Evolutionary conservation across 2,113 vertebrate species (phyloP).

Genomic region (Esox niger): DNA sequence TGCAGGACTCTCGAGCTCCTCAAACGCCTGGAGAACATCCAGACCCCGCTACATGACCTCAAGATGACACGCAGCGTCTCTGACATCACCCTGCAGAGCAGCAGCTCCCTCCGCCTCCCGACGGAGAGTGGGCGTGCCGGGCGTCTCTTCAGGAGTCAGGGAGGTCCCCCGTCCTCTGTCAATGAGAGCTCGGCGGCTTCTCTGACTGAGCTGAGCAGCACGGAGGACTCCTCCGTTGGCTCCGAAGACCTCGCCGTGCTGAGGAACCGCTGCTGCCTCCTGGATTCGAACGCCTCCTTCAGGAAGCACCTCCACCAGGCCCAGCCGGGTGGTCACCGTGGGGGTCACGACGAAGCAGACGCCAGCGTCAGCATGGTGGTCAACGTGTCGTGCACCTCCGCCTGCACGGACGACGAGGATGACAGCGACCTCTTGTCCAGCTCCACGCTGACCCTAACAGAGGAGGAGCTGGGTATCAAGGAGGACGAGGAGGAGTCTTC

Average conservation of each 20-base stretch:
- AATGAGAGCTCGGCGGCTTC: constrained; percentile 87
- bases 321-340: background rate
- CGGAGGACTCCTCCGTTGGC: constrained; percentile 86
- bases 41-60: constrained; percentile 77
- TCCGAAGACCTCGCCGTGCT: constrained; percentile 86
- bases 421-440: constrained; percentile 96
- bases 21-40: constrained; percentile 92
- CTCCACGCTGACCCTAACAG: constrained; percentile 94
- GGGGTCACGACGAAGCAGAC: constrained; percentile 80
- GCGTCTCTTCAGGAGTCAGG: constrained; percentile 42
- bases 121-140: constrained; percentile 34
- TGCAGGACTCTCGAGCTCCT: constrained; percentile 92
- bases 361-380: constrained; percentile 96
- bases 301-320: constrained; percentile 75
- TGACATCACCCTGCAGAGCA: constrained; percentile 85
- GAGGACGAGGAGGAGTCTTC: constrained; percentile 86
- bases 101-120: constrained; percentile 75
- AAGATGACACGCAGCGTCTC: constrained; percentile 95
- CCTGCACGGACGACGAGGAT: constrained; percentile 94
- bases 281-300: constrained; percentile 75
- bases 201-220: constrained; percentile 89
- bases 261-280: constrained; percentile 72
- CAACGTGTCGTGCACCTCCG: constrained; percentile 93
- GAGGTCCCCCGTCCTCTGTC: constrained; percentile 77
- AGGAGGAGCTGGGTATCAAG: constrained; percentile 90